Base-by-base conservation (phyloP, 2,888 invertebrate genomes). In the Zaprionus obscuricornis region DNA sequence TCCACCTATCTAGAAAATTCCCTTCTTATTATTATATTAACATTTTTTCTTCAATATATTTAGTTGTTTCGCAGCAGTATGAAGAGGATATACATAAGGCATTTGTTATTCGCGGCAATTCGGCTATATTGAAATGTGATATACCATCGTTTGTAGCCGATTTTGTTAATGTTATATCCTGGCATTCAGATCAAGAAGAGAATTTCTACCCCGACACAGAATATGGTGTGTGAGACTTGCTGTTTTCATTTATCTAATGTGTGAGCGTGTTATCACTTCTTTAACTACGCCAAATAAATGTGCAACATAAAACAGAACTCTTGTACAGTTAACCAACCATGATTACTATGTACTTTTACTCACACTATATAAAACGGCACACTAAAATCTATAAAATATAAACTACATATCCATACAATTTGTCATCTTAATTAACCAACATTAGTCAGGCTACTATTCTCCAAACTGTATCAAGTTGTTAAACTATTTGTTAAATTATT, bases 121-220 rank as follows among this genome's bases (percentile, higher is more conserved):
- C 96, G 84, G 96, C 96, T 64, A 95, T 96, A 70, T 91, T 96
- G 85, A 96, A 96, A 91, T 97, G 96, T 91, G 95, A 95, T 85
- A 95, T 96, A 87, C 97, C 97, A 42, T 96, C 96, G 66, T 98
- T 97, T 91, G 97, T 97, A 64, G 96, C 96, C 63, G 97, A 97
- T 91, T 97, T 97, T 91, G 96, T 98, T 66, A 93, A 92, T 87
- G 96, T 98, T 74, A 92, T 95, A 47, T 95, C 96, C 40, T 96
- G 96, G 96, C 95, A 95, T 81, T 96, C 95, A 74, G 95, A 96
- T 90, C 93, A 89, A 74, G 82, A 89, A 66, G 90, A 90, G 83
- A 89, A 71, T 83, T 90, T 89, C 74, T 89, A 86, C 79, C 89
- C 90, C 56, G 89, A 88, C 85, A 87, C 86, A 76, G 89, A 90